phyloP scores from a whole-genome alignment of 2,113 vertebrate species.

The Scartelaos histophorus region DNA sequence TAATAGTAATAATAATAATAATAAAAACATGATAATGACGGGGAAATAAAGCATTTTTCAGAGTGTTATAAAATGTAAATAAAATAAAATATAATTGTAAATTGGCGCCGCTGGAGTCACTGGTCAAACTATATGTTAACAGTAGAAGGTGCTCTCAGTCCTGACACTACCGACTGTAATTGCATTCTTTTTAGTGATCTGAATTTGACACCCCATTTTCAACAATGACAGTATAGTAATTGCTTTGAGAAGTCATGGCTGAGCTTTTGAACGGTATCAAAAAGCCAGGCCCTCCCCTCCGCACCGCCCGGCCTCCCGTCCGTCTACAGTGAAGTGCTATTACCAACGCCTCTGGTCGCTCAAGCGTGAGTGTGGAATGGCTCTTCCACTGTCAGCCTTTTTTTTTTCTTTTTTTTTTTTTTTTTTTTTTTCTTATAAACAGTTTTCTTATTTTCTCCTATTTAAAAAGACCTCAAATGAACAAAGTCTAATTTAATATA shows the following conservation, averaged over 20 bases:
- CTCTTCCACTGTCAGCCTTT: slow-evolving; percentile 50
- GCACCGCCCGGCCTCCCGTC: slow-evolving; percentile 51
- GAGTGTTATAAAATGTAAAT: too few relatives aligned
- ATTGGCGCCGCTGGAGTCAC: slow-evolving; percentile 19
- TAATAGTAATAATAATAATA: too few relatives aligned
- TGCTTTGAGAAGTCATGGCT: slow-evolving; percentile 67
- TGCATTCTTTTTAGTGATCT: slow-evolving; percentile 67
- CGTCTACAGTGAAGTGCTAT: slow-evolving; percentile 56
- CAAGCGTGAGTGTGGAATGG: slow-evolving; percentile 63
- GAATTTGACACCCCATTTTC: slow-evolving; percentile 72
- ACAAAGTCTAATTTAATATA: slow-evolving; percentile 24
- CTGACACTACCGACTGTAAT: slow-evolving; percentile 65
- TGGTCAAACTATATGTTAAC: slow-evolving; percentile 54
- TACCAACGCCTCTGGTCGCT: slow-evolving; percentile 55
- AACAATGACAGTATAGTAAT: slow-evolving; percentile 72
- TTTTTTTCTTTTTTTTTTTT: slow-evolving; percentile 25
- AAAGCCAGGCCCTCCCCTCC: slow-evolving; percentile 45
- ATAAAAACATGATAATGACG: too few relatives aligned
- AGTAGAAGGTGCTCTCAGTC: slow-evolving; percentile 63
- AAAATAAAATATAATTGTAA: too few relatives aligned
- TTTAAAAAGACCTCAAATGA: slow-evolving; percentile 18
- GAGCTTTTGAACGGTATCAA: slow-evolving; percentile 65
- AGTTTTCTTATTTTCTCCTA: too few relatives aligned
- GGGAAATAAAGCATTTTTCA: too few relatives aligned
- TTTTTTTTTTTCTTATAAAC: too few relatives aligned